These are phyloP conservation scores for Theodoxus fluviatilis DNA, from an alignment of 2,888 invertebrate genomes.

Conservation along the genomic window DNA sequence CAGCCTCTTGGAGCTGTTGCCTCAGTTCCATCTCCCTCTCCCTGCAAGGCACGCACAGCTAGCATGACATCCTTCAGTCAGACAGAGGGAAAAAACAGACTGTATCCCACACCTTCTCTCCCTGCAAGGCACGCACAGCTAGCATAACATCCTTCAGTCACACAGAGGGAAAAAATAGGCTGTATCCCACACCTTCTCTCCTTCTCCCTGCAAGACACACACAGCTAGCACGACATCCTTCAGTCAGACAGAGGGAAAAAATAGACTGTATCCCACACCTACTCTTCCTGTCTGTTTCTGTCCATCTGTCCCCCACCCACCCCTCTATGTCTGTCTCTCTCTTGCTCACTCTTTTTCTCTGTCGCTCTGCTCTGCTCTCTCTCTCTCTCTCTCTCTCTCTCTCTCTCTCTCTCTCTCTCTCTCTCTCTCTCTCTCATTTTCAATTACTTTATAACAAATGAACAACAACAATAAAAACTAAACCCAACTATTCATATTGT, in stretches of 20 bases:
- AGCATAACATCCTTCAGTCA: background rate
- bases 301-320: background rate
- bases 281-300: background rate
- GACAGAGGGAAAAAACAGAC: too few species aligned
- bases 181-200: background rate
- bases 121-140: too few species aligned
- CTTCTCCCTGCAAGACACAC: too few species aligned
- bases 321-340: background rate
- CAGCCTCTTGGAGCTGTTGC: slow-evolving; percentile 71
- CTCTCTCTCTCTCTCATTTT: background rate
- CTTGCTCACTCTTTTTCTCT: too few species aligned
- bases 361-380: background rate
- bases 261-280: background rate
- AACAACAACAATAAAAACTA: too few species aligned
- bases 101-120: background rate
- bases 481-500: too few species aligned
- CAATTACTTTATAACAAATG: too few species aligned
- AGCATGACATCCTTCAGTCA: background rate
- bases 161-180: too few species aligned
- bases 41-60: slow-evolving; percentile 36
- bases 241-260: background rate
- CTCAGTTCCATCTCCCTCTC: slow-evolving; percentile 75
- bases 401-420: background rate
- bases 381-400: slow-evolving; percentile 1
- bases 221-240: background rate